Percentiles rank a stretch among this genome's conserved stretches.
phyloP scores from a whole-genome alignment of 2,113 vertebrate species.

The Rhagologus leucostigma region DNA sequence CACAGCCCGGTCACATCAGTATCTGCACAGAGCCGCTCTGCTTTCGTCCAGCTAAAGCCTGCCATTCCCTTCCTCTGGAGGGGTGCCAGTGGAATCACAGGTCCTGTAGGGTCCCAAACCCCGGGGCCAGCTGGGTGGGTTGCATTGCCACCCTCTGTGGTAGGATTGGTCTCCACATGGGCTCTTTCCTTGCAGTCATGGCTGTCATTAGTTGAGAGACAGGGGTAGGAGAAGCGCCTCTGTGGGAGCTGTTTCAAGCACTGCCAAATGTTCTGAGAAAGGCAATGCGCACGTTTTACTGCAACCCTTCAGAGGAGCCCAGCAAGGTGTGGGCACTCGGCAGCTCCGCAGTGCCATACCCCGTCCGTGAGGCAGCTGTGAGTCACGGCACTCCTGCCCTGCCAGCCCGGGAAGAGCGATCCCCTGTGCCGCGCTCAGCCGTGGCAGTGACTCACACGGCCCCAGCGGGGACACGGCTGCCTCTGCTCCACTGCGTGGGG shows the following conservation, averaged over 20 bases:
- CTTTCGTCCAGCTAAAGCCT: neutral
- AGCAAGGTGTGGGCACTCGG: neutral
- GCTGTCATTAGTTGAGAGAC: neutral
- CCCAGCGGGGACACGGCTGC: neutral
- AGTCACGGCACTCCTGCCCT: neutral
- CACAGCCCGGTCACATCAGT: neutral
- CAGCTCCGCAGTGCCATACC: neutral
- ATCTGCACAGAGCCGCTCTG: neutral
- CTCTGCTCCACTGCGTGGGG: neutral
- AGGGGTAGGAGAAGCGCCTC: rapidly evolving
- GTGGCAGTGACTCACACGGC: neutral
- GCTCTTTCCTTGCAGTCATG: neutral
- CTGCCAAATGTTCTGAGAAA: neutral
- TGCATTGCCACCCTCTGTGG: neutral
- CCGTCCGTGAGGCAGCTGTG: neutral
- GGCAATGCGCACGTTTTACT: neutral
- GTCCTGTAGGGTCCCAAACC: neutral
- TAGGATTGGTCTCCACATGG: rapidly evolving
- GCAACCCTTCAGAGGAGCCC: neutral
- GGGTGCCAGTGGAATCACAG: rapidly evolving
- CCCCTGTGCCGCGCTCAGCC: neutral
- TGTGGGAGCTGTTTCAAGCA: neutral
- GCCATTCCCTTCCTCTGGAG: no score
- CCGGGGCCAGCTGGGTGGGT: neutral
- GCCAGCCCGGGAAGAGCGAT: neutral